Base-by-base conservation (phyloP, 1,140 invertebrate species). In the Stenopsyche tienmushanensis region DNA sequence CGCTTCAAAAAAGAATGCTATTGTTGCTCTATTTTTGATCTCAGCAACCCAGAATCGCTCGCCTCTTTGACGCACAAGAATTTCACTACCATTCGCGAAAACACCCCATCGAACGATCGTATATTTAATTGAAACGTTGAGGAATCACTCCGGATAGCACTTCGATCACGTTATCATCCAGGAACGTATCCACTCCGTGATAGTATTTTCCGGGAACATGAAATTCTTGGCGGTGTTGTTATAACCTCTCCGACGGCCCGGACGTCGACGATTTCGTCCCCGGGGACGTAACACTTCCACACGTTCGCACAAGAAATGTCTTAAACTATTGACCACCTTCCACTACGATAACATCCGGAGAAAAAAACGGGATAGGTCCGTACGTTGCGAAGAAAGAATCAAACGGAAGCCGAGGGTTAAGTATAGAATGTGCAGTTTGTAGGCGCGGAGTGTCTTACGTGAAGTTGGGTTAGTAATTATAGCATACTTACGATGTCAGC, bases 401-500 rank as follows among this genome's bases (percentile, higher is more conserved):
- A 47, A 15, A 15, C 29, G 53, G 53, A 57, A 57, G 7, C 15
- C 26, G 53, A 57, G 26, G 29, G 25, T 57, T 57, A 21, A 25
- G 13, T 17, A 34, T 25, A 57, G 53, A 57, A 57, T 57, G 53
- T 34, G 25, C 26, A 25, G 25, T 39, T 25, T 25, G 53, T 41
- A 9, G 44, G 29, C 21, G 25, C 26, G 20, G 18, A 29, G 13
- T 25, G 25, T 57, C 53, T 57, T 41, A 57, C 53, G 26, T 20
- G 53, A 57, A 57, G 20, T 29, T 57, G 53, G 25, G n/a, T 25
- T 41, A 57, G 53, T 57, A 57, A 57, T 57, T 57, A 57, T 57
- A 57, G 53, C 53, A 57, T 54, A 54, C 26, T 39, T 41, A 41
- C 25, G 53, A 24, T 52, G 18, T 52, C 23, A 25, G 49, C 20